Evolutionary conservation across 2,113 vertebrate genomes (phyloP), one percentile per base, ranked within the genome.

Genomic region (Syngnathus scovelli): DNA sequence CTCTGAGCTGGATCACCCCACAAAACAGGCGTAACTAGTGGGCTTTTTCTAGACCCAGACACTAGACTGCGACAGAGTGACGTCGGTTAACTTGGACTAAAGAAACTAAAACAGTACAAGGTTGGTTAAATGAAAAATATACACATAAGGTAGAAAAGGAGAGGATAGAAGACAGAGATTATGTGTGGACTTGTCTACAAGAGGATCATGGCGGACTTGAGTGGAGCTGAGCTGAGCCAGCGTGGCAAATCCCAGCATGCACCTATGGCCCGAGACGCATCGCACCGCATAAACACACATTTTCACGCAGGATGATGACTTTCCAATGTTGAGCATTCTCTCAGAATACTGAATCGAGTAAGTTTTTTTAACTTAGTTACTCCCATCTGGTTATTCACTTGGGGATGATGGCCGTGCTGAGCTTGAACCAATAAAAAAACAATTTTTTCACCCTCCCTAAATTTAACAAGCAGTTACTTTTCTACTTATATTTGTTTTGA

Each of bases 121-220:
- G 55, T n/a, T 36, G 55, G 13, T 15, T 58, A 1, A 58, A 2
- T 36, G 55, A 58, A 58, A 27, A 58, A 27, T 27, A 55, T 23
- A 11, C 19, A 11, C 12, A 21, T 55, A 27, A 55, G 10, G 7
- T 23, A 27, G 13, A 46, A 19, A 27, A 3, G 4, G 56, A 1
- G 7, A 6, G 6, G 1, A 12, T 5, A 33, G 6, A 64, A 23
- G 49, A 66, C 58, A 55, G 80, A 68, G 80, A 86, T 87, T 88
- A 80, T 27, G 75, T 59, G 72, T 46, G 82, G 80, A 78, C 86
- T 87, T 78, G 83, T 88, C 81, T 70, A 8, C 87, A 87, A 88
- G 86, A 87, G 82, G 88, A 89, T 89, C 87, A 89, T 83, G 83
- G 86, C 83, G 82, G 82, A 87, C 83, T 78, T 84, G 88, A 86